A percentile compares a stretch with the other conserved stretches of the same genome.
These are phyloP conservation scores for Tachina grossa DNA, from an alignment of 2,888 invertebrate genomes.

Conservation along the genomic window DNA sequence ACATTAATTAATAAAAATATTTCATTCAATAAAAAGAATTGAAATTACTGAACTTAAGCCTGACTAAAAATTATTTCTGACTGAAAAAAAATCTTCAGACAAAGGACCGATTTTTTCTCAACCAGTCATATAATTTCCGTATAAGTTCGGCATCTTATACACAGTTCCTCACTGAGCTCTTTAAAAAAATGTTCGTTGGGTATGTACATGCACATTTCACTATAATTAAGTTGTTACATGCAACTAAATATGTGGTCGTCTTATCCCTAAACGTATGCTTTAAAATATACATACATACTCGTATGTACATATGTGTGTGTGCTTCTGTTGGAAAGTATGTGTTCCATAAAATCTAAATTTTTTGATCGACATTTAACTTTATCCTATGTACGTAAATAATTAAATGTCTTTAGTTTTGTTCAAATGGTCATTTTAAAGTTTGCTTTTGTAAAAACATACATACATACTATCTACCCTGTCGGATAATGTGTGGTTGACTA, in stretches of 20 bases:
- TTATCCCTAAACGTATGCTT: slow-evolving; percentile 29
- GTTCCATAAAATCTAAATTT: neutral
- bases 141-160: too few species aligned
- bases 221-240: slow-evolving; percentile 50
- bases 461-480: too few species aligned
- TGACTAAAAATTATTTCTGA: too few species aligned
- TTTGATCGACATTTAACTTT: neutral
- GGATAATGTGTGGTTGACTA: too few species aligned
- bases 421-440: slow-evolving; percentile 19
- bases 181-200: too few species aligned
- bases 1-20: too few species aligned
- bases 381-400: neutral
- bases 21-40: too few species aligned
- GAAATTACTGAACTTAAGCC: too few species aligned
- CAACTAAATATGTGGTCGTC: slow-evolving; percentile 25
- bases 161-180: too few species aligned
- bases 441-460: slow-evolving; percentile 6
- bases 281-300: slow-evolving; percentile 6
- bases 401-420: neutral
- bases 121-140: too few species aligned
- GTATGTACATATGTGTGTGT: neutral
- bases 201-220: neutral
- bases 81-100: too few species aligned
- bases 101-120: too few species aligned
- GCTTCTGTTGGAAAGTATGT: neutral